Conservation (phyloP, 2,113 vertebrate genomes). For the Phylloscopus whistleri region DNA sequence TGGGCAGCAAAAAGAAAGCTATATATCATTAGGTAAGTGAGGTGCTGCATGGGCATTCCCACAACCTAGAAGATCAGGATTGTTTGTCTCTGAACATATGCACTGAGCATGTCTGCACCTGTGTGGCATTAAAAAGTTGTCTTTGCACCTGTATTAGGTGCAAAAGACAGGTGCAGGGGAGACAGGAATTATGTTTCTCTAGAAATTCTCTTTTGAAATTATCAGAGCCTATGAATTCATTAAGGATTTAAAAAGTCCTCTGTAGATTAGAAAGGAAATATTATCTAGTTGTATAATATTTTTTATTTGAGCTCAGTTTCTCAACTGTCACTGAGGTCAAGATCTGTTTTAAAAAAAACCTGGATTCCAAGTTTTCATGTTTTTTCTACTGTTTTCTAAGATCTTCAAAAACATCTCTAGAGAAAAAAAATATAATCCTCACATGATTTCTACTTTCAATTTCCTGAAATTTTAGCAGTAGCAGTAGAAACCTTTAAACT, state of each 20-base stretch:
- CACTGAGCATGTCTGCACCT: fast-evolving
- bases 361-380: not conserved
- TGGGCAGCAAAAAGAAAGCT: not conserved
- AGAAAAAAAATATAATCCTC: not conserved
- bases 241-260: not conserved
- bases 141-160: not conserved
- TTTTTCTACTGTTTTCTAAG: not conserved
- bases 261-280: not conserved
- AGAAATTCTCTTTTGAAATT: not conserved
- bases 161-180: not conserved
- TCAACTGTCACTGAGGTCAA: not conserved
- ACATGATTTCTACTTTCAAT: not conserved
- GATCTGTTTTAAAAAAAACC: not conserved
- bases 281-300: not conserved
- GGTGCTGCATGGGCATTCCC: not conserved
- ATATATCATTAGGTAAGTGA: not conserved
- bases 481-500: not conserved
- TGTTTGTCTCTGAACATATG: not conserved
- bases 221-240: not conserved
- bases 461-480: not conserved
- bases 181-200: not conserved
- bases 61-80: not conserved
- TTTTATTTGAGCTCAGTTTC: not conserved
- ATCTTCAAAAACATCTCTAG: not conserved
- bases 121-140: not conserved